phyloP scores from a whole-genome alignment of 2,113 vertebrate genomes.

The Puffinus mauretanicus region DNA sequence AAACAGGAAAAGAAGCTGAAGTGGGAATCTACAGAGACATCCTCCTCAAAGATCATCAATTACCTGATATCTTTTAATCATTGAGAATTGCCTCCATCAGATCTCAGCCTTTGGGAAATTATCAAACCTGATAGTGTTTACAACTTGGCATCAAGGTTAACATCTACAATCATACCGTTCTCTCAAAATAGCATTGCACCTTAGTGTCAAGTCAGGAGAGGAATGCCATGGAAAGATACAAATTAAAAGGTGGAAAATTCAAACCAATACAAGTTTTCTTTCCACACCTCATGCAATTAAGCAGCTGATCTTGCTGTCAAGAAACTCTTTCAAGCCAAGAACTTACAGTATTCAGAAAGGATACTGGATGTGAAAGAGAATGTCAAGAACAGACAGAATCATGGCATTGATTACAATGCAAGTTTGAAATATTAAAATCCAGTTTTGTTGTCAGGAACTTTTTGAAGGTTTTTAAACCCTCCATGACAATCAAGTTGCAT shows the following conservation, averaged over 20 bases:
- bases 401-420: background rate
- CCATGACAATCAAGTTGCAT: background rate
- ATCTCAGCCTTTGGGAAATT: conserved; percentile 30
- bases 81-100: conserved; percentile 1
- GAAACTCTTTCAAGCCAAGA: background rate
- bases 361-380: background rate
- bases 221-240: background rate
- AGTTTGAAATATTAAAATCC: background rate
- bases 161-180: background rate
- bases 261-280: background rate
- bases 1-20: background rate
- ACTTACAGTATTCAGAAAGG: background rate
- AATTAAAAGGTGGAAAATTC: background rate
- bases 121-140: background rate
- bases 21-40: background rate
- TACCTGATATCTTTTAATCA: background rate
- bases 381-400: background rate
- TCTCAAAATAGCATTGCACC: background rate
- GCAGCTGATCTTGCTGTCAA: background rate
- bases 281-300: background rate
- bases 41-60: conserved; percentile 18
- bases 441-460: background rate
- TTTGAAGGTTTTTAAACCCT: background rate
- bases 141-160: background rate
- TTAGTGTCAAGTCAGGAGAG: background rate